Percentiles rank a stretch among this genome's conserved stretches.
Evolutionary conservation across 2,797 vertebrate species (phyloP).

Genomic region (Buphagus erythrorhynchus): DNA sequence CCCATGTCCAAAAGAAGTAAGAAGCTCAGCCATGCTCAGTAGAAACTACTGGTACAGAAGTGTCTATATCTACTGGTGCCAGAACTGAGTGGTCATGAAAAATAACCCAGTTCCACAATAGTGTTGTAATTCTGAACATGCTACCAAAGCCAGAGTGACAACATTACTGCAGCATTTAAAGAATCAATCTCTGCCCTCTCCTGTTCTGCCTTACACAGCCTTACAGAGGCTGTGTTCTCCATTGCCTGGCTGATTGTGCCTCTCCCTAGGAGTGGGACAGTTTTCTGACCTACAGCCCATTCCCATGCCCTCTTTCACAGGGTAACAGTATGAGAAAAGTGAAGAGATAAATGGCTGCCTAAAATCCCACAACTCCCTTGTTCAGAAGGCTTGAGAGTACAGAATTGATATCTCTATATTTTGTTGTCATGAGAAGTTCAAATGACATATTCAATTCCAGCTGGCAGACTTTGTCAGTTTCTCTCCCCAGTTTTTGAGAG

Average conservation of each 20-base stretch:
- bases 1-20: not conserved
- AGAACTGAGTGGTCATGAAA: not conserved
- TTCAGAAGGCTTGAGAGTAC: not conserved
- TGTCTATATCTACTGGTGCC: not conserved
- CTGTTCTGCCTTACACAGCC: not conserved
- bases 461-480: not conserved
- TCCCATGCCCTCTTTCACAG: not conserved
- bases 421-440: not conserved
- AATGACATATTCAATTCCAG: not conserved
- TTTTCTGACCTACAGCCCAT: not conserved
- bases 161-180: not conserved
- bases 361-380: not conserved
- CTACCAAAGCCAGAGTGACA: not conserved
- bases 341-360: not conserved
- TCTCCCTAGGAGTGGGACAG: not conserved
- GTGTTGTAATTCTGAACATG: not conserved
- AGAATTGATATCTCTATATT: not conserved
- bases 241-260: not conserved
- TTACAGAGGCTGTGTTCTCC: not conserved
- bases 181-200: not conserved
- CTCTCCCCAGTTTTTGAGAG: not conserved
- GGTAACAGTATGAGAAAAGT: not conserved
- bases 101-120: not conserved
- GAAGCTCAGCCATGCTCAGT: not conserved
- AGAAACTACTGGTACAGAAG: not conserved